These are phyloP conservation scores for Synodontis membranacea DNA, from an alignment of 2,113 vertebrate species.

Conservation along the genomic window DNA sequence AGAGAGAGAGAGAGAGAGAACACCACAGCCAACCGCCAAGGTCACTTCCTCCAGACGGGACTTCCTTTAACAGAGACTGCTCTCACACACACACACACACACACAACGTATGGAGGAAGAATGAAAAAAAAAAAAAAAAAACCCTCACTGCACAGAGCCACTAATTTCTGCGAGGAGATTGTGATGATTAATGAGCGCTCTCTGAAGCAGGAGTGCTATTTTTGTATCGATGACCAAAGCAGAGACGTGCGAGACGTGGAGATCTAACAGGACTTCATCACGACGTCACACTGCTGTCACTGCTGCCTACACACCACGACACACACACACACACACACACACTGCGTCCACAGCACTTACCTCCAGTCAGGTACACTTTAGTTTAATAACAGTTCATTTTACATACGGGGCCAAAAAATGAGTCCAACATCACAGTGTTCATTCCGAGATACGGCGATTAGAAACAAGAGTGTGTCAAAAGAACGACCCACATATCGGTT, in stretches of 20 bases:
- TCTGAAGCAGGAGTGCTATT: not conserved
- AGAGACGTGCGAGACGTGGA: not conserved
- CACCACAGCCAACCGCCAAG: not conserved
- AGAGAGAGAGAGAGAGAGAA: not conserved
- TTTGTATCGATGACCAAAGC: not conserved
- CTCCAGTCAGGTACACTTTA: too few species aligned
- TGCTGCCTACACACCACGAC: not conserved
- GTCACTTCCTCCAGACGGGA: constrained; percentile 10
- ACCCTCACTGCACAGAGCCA: not conserved
- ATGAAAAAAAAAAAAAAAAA: not conserved
- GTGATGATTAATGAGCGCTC: not conserved
- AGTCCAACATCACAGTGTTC: too few species aligned
- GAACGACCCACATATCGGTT: too few species aligned
- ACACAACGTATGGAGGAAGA: not conserved
- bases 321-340: not conserved
- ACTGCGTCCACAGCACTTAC: not conserved
- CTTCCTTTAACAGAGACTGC: not conserved
- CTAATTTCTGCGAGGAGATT: not conserved
- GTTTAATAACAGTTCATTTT: too few species aligned
- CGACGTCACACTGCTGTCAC: not conserved
- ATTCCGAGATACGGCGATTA: too few species aligned
- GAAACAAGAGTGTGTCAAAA: too few species aligned
- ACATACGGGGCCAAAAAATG: too few species aligned
- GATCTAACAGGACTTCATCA: too few species aligned
- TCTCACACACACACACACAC: not conserved